A percentile compares a stretch with the other conserved stretches of the same genome.
Conservation (phyloP, 2,797 vertebrate species). For the Triplophysa yarkandensis region DNA sequence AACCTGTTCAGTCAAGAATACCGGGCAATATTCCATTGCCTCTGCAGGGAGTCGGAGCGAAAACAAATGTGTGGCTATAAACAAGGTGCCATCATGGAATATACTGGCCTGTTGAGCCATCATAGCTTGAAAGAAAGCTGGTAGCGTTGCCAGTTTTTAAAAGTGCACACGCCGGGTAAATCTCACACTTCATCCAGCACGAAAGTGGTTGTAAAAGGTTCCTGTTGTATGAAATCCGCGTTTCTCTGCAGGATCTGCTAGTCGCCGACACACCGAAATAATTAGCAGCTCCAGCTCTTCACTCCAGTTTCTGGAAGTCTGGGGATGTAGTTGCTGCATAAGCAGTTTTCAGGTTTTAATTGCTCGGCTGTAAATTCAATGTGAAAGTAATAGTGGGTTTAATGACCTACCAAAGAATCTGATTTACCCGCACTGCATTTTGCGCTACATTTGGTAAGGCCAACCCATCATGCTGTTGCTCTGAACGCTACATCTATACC, state of each 20-base stretch:
- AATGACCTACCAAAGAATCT: not conserved
- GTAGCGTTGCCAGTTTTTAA: slow-evolving; percentile 34
- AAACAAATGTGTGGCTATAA: slow-evolving; percentile 64
- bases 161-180: slow-evolving; percentile 36
- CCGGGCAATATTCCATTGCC: slow-evolving; percentile 23
- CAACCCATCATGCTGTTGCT: not conserved
- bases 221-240: slow-evolving; percentile 41
- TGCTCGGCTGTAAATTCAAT: slow-evolving; percentile 33
- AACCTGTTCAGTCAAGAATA: slow-evolving; percentile 37
- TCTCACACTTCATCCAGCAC: slow-evolving; percentile 44
- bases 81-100: slow-evolving; percentile 69
- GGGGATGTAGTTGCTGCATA: slow-evolving; percentile 39
- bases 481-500: not conserved
- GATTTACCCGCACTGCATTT: not conserved
- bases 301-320: slow-evolving; percentile 10
- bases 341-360: slow-evolving; percentile 43
- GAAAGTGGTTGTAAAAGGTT: slow-evolving; percentile 34
- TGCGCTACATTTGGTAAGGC: slow-evolving; percentile 17
- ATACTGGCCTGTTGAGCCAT: slow-evolving; percentile 31
- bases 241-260: slow-evolving; percentile 33
- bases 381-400: slow-evolving; percentile 14
- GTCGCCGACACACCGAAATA: slow-evolving; percentile 15
- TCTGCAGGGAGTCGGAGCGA: slow-evolving; percentile 53
- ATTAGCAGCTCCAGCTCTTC: slow-evolving; percentile 33
- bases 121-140: slow-evolving; percentile 33